Evolutionary conservation across 2,113 vertebrate genomes (phyloP).

Genomic region (Morone saxatilis): DNA sequence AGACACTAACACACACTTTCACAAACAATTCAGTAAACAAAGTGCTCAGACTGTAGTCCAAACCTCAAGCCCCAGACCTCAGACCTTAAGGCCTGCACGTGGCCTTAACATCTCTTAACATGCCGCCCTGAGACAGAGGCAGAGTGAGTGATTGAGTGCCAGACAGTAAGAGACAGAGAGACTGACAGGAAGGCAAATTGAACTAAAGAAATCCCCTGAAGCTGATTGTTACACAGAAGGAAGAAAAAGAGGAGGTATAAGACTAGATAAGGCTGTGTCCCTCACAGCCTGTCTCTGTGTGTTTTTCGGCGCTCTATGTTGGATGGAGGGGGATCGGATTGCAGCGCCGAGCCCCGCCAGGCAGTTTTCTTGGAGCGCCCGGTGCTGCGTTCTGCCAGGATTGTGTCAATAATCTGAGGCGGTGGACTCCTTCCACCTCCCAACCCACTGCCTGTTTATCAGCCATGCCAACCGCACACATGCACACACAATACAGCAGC

Average conservation of each 20-base stretch:
- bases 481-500: conserved; percentile 21
- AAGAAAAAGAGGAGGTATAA: conserved; percentile 31
- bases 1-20: background rate
- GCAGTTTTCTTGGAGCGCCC: conserved; percentile 73
- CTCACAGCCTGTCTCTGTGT: conserved; percentile 44
- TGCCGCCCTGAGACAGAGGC: conserved; percentile 6
- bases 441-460: conserved; percentile 73
- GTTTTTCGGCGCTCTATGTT: conserved; percentile 47
- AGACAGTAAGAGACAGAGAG: conserved; percentile 46
- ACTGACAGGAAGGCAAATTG: conserved; percentile 47
- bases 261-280: conserved; percentile 53
- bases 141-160: conserved; percentile 16
- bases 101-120: conserved; percentile 34
- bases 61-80: conserved; percentile 44
- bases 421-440: conserved; percentile 70
- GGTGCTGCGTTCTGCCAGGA: conserved; percentile 68
- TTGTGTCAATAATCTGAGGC: conserved; percentile 80
- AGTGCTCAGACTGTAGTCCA: conserved; percentile 17
- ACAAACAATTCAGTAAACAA: conserved; percentile 33
- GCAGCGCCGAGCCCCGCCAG: conserved; percentile 58
- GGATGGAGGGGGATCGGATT: conserved; percentile 68
- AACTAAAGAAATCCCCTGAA: conserved; percentile 32
- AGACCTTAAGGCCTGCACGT: conserved; percentile 26
- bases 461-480: conserved; percentile 63
- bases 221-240: conserved; percentile 37